A percentile compares a stretch with the other conserved stretches of the same genome.
Evolutionary conservation across 2,888 invertebrate genomes (phyloP).

Genomic region (Pardosa pseudoannulata): DNA sequence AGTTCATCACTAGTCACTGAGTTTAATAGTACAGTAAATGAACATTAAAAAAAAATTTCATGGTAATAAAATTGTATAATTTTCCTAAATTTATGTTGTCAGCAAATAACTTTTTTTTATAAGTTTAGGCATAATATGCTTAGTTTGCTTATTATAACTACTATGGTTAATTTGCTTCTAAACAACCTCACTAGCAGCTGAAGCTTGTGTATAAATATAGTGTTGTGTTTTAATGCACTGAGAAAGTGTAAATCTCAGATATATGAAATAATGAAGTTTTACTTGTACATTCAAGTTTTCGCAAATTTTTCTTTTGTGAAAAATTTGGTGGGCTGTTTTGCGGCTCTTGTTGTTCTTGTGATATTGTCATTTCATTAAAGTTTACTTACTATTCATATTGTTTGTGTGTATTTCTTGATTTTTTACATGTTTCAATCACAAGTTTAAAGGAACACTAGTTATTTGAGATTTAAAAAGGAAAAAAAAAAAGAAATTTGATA

Average conservation of each 20-base stretch:
- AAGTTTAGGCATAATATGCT: neutral
- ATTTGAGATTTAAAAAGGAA: no score
- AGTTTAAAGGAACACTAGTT: no score
- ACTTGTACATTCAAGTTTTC: neutral
- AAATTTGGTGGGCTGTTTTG: constrained; percentile 20
- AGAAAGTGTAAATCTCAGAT: neutral
- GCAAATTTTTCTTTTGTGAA: constrained; percentile 24
- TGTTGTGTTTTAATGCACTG: neutral
- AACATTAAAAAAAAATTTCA: neutral
- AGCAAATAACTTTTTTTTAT: no score
- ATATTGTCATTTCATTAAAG: constrained; percentile 54
- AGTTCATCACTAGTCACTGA: neutral
- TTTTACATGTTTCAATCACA: no score
- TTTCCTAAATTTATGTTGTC: no score
- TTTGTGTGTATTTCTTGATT: neutral
- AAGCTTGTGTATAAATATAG: neutral
- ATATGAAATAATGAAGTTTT: neutral
- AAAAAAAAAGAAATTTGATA: no score
- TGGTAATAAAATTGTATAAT: neutral
- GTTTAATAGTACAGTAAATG: neutral
- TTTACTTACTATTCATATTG: constrained; percentile 50
- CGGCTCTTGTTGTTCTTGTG: constrained; percentile 53
- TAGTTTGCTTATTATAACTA: neutral
- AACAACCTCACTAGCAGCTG: neutral
- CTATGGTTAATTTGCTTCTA: neutral